These are phyloP conservation scores for Girardinichthys multiradiatus DNA, from an alignment of 2,113 vertebrate species.

Conservation along the genomic window DNA sequence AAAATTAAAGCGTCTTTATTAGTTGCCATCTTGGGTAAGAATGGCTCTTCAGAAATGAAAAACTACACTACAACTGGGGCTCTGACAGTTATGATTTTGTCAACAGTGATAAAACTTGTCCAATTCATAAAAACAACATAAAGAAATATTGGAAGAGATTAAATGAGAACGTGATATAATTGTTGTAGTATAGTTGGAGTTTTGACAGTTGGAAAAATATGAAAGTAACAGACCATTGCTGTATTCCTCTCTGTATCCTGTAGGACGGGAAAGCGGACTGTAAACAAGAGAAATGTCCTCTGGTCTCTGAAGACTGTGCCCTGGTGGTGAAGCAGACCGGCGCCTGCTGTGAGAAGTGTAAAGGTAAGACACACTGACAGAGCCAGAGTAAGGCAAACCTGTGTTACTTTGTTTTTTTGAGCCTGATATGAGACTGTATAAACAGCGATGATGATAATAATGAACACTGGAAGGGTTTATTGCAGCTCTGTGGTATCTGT, in stretches of 20 bases:
- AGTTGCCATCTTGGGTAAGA: neutral
- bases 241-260: neutral
- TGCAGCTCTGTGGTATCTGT: constrained; percentile 1
- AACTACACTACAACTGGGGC: neutral
- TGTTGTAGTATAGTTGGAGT: neutral
- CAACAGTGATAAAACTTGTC: no score
- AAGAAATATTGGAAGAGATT: neutral
- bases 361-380: constrained; percentile 82
- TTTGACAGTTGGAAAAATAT: neutral
- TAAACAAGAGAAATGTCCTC: constrained; percentile 93
- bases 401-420: neutral
- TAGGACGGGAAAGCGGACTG: constrained; percentile 97
- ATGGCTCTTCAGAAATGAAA: neutral
- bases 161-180: neutral
- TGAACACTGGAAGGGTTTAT: constrained; percentile 15
- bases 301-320: constrained; percentile 90
- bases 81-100: neutral
- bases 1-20: neutral
- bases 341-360: constrained; percentile 95
- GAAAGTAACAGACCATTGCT: neutral
- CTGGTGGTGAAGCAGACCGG: constrained; percentile 94
- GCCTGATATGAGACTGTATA: neutral
- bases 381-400: neutral
- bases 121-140: neutral
- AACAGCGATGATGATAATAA: neutral